Base-by-base conservation (phyloP, 2,888 invertebrate species). In the Ennomos quercinarius region DNA sequence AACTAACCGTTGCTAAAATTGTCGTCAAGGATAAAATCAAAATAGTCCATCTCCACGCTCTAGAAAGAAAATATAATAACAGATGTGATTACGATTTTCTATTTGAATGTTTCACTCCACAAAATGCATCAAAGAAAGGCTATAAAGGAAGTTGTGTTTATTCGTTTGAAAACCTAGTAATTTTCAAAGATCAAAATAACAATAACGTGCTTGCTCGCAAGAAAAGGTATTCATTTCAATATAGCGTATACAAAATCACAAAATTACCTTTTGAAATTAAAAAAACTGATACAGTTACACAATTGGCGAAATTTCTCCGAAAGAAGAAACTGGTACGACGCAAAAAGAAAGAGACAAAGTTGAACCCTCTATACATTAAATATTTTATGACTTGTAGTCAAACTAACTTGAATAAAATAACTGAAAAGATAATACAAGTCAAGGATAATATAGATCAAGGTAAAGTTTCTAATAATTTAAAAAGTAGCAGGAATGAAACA, bases 211-310 rank as follows among this genome's bases (percentile, higher is more conserved):
- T 36, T 17, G 8, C n/a, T 40, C 9, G 2, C 12, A 39, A 2
- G 12, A 36, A 9, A 35, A 34, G n/a, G 13, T 12, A 43, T 9
- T n/a, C 37, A 36, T 11, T 40, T 36, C 43, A 47, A 47, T 55
- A 56, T 40, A 56, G 51, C 37, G 11, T 51, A 6, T 61, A 51
- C 12, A 27, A 55, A 55, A 51, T 61, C 36, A 61, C 51, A 39
- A 17, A 36, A 9, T 51, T 36, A 10, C 55, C 51, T 11, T 46
- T 54, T 9, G 10, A 51, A 10, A 54, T 54, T 13, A 63, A 46
- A 45, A 46, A 50, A 13, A 35, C 10, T 11, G 41, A 27, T 37
- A 17, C 38, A 41, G 45, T 27, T n/a, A 55, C 63, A 0, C 41
- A 38, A 9, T 13, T 63, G 9, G 55, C 61, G 13, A 52, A 50